These are phyloP conservation scores for Meta bourneti DNA, from an alignment of 2,888 invertebrate genomes.

Conservation along the genomic window DNA sequence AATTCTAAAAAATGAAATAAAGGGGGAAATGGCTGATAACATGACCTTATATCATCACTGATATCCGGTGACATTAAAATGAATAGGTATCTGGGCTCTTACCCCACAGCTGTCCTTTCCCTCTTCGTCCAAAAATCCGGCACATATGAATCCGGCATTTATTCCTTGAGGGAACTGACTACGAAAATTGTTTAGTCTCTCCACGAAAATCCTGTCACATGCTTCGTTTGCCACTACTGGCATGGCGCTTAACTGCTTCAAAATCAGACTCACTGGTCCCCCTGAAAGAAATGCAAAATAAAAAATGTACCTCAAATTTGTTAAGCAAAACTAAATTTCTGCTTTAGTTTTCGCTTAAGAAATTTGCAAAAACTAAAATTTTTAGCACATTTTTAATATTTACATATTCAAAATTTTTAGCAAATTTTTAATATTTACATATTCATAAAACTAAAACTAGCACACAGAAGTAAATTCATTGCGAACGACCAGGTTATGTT, in stretches of 20 bases:
- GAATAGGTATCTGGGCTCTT: background rate
- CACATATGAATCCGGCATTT: slow-evolving; percentile 16
- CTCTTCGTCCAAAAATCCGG: slow-evolving; percentile 44
- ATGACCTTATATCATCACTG: no score
- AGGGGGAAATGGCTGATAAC: no score
- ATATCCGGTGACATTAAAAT: background rate
- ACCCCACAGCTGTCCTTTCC: slow-evolving; percentile 38
- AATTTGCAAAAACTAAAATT: background rate
- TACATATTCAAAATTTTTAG: background rate
- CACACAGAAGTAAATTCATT: background rate
- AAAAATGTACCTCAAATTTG: background rate
- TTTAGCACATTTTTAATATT: no score
- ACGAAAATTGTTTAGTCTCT: background rate
- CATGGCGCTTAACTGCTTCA: slow-evolving; percentile 15
- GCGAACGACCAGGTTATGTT: background rate
- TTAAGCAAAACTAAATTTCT: background rate
- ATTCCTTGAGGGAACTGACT: slow-evolving; percentile 49
- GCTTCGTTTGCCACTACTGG: slow-evolving; percentile 33
- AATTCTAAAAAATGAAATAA: no score
- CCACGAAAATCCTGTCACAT: slow-evolving; percentile 7
- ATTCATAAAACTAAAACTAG: background rate
- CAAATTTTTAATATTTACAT: background rate
- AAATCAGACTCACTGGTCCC: background rate
- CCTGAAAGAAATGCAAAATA: slow-evolving; percentile 29
- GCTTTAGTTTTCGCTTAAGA: background rate